These are phyloP conservation scores for Drosophila cognata DNA, from an alignment of 2,888 invertebrate species.

Conservation along the genomic window DNA sequence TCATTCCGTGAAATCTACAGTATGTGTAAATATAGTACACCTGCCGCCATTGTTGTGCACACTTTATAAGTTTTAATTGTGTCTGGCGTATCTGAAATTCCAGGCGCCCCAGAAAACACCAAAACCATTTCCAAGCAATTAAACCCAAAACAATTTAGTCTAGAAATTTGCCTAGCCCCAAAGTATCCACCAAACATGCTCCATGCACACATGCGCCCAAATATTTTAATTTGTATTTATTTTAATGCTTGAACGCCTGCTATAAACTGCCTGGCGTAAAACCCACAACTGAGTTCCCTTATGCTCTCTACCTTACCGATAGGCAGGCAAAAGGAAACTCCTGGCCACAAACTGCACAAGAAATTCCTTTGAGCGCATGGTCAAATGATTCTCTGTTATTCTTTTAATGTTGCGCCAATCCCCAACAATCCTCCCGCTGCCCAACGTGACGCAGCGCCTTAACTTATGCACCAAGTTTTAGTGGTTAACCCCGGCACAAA, in stretches of 20 bases:
- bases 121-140: slow-evolving; percentile 72
- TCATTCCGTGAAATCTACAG: background rate
- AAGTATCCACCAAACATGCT: slow-evolving; percentile 4
- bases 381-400: slow-evolving; percentile 77
- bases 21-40: slow-evolving; percentile 11
- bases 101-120: slow-evolving; percentile 34
- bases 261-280: slow-evolving; percentile 43
- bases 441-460: slow-evolving; percentile 48
- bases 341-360: slow-evolving; percentile 42
- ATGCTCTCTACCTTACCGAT: background rate
- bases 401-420: slow-evolving; percentile 60
- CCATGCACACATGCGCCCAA: slow-evolving; percentile 32
- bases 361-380: slow-evolving; percentile 75
- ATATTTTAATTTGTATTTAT: slow-evolving; percentile 80
- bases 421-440: background rate
- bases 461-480: slow-evolving; percentile 68
- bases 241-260: slow-evolving; percentile 74
- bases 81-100: slow-evolving; percentile 32
- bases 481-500: slow-evolving; percentile 61
- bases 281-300: slow-evolving; percentile 45
- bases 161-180: slow-evolving; percentile 46
- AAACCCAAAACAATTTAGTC: slow-evolving; percentile 66
- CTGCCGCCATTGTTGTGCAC: slow-evolving; percentile 20
- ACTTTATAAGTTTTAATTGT: slow-evolving; percentile 45
- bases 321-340: slow-evolving; percentile 26